These are phyloP conservation scores for Nomada flava DNA, from an alignment of 2,888 invertebrate genomes.

Conservation along the genomic window DNA sequence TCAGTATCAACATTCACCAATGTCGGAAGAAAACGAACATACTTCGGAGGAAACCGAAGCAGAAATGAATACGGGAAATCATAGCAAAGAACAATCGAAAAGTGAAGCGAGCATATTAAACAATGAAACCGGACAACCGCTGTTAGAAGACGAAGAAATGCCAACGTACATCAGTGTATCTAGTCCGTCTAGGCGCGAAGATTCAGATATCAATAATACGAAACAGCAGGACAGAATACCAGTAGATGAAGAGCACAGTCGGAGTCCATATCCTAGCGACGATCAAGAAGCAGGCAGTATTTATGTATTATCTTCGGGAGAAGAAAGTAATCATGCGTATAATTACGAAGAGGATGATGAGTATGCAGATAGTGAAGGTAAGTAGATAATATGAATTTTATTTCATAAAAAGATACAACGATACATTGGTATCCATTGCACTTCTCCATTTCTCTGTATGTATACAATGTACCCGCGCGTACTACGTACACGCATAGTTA, in stretches of 20 bases:
- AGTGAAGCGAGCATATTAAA: slow-evolving; percentile 51
- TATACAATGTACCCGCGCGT: neutral
- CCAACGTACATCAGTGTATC: slow-evolving; percentile 76
- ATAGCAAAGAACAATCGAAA: slow-evolving; percentile 56
- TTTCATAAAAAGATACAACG: neutral
- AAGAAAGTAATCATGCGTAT: slow-evolving; percentile 68
- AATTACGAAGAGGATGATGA: slow-evolving; percentile 70
- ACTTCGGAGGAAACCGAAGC: slow-evolving; percentile 57
- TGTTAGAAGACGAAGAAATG: slow-evolving; percentile 80
- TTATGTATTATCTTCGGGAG: slow-evolving; percentile 75
- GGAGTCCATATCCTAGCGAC: slow-evolving; percentile 70
- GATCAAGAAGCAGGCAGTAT: slow-evolving; percentile 74
- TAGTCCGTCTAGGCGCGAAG: slow-evolving; percentile 71
- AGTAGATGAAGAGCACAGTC: slow-evolving; percentile 56
- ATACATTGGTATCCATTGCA: neutral
- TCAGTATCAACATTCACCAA: slow-evolving; percentile 43
- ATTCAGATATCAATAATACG: slow-evolving; percentile 53
- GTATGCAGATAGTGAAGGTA: slow-evolving; percentile 67
- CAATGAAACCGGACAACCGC: slow-evolving; percentile 51
- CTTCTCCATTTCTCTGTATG: neutral
- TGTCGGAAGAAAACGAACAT: slow-evolving; percentile 67
- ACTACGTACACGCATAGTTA: slow-evolving; percentile 35
- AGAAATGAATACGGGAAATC: slow-evolving; percentile 57
- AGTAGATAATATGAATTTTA: neutral
- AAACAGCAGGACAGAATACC: slow-evolving; percentile 44